Base-by-base conservation (phyloP, 92 coral and sea anemone species). In the Bergia puertoricense region DNA sequence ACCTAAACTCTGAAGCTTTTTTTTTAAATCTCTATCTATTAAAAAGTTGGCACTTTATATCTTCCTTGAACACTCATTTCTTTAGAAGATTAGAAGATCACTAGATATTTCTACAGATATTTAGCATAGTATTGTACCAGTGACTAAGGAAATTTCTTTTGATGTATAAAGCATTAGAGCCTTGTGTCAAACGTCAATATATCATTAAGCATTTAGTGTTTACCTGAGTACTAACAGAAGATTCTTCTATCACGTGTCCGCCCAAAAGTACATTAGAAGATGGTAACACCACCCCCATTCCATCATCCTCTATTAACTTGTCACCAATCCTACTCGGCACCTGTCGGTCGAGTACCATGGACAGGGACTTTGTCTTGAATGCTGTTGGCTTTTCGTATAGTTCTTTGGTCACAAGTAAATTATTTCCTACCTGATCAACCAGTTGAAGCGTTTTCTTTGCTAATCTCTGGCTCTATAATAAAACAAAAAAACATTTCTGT, bases 281-380 rank as follows among this genome's bases (percentile, higher is more conserved):
- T 6, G 98, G 98, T 18, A 95, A 84, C 20, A 82, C 42, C 37
- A 95, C 93, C 82, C 89, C 88, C 73, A 92, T 81, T 4, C 90
- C 93, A 37, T 87, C 59, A 37, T 91, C 91, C 77, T 90, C 90
- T 1, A 95, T 72, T n/a, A 91, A 23, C 80, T 91, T 93, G 77
- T 82, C 88, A 22, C 94, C 94, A 50, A 93, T 91, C 90, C 76
- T 80, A 11, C 90, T 86, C 16, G 98, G 93, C 59, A 85, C 89
- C 74, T 95, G 98, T 7, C 95, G 88, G 87, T 95, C 98, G 56
- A 93, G 80, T 8, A 92, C 93, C 96, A 95, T 93, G 41, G 95
- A 90, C 39, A 95, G 50, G 23, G 90, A 82, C 88, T 75, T 88
- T 77, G 98, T 91, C 88, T 76, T 91, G 77, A 95, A 90, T 43